Evolutionary conservation across 2,113 vertebrate genomes (phyloP).

Genomic region (Callospermophilus lateralis): DNA sequence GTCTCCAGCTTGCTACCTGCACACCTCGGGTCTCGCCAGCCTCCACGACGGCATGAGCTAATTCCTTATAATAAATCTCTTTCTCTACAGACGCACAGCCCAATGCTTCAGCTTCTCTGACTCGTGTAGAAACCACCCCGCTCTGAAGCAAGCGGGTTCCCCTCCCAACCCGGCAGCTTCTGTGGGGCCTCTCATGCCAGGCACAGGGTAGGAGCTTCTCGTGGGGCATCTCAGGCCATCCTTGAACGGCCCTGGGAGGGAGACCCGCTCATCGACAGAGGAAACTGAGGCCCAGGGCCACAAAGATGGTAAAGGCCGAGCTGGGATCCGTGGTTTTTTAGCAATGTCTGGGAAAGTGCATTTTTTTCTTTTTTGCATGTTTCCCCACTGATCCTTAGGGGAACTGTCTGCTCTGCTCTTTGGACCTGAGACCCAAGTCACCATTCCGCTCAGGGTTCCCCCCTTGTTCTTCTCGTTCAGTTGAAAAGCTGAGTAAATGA

Average conservation of each 20-base stretch:
- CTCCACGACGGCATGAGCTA: background rate
- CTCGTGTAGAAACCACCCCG: background rate
- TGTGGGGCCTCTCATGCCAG: background rate
- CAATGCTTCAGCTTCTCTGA: background rate
- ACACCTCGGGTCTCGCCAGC: background rate
- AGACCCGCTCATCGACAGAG: background rate
- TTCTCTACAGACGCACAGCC: background rate
- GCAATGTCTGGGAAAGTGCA: background rate
- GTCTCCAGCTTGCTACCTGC: background rate
- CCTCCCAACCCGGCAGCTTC: background rate
- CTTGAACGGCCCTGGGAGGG: background rate
- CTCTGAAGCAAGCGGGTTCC: background rate
- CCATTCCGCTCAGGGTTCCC: background rate
- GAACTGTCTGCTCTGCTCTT: background rate
- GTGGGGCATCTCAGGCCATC: background rate
- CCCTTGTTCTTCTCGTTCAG: background rate
- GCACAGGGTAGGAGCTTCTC: background rate
- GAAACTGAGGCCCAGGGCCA: background rate
- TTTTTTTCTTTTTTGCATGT: background rate
- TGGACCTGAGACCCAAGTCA: constrained; percentile 26
- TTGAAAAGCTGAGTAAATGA: constrained; percentile 63
- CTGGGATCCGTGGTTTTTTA: background rate
- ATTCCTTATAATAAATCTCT: background rate
- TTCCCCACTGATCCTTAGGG: background rate
- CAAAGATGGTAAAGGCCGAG: background rate